Evolutionary conservation across 2,113 vertebrate species (phyloP), one percentile per base, ranked within the genome.

Genomic region (Semnornis frantzii): DNA sequence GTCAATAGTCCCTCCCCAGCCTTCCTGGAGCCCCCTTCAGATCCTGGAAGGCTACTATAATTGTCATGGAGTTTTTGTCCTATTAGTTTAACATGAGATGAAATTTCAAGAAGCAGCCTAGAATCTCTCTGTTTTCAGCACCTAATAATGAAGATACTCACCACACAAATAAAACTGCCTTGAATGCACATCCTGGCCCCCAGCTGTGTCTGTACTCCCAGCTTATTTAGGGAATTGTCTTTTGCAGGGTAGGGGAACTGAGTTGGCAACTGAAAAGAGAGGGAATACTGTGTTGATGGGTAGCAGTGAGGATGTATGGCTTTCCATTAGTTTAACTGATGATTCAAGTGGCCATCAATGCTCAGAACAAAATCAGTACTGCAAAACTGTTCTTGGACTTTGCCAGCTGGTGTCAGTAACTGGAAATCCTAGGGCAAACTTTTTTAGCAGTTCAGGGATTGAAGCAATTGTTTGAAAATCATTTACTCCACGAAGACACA

Each of bases 381-480:
- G 66, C 72, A 93, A 70, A 92, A 81, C 42, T 55, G 63, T 72
- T 91, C 82, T 65, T 92, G 77, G 70, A 33, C 52, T 93, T 95
- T 59, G 46, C 59, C 59, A 76, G 66, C 82, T 65, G 46, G 39
- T 82, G 50, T 91, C 33, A 20, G 28, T 94, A 86, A 84, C 76
- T 78, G 34, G 66, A 88, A 85, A 82, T 90, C 85, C 63, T 86
- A 33, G 73, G 73, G 80, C 80, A 92, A 81, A 91, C 30, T 59
- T 94, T 89, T 82, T 78, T 75, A 82, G 66, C 63, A 70, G 76
- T 81, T 92, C 37, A 81, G 68, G 10, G 6, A 54, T 65, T 72
- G 70, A 85, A 85, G 54, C 79, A 69, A 37, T 86, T 86, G 65
- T 83, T 91, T 60, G 62, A 6, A 63, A 60, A 85, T 92, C 20